A percentile compares a stretch with the other conserved stretches of the same genome.
Evolutionary conservation across 2,797 vertebrate species (phyloP).

Genomic region (Enoplosus armatus): DNA sequence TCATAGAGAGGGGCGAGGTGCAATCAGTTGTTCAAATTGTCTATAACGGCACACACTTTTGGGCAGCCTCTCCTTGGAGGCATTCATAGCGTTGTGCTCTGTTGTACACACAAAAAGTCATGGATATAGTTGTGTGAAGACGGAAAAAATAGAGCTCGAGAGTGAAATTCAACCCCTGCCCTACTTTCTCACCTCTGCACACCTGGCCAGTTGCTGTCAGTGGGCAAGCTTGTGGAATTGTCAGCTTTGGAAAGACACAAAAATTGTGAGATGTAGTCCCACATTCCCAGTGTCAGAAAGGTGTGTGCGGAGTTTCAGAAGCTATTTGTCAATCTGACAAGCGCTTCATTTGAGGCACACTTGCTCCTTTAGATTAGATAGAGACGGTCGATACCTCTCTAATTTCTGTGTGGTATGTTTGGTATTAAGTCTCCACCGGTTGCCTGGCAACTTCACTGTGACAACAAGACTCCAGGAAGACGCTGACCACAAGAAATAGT

Average conservation of each 20-base stretch:
- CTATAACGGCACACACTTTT: neutral
- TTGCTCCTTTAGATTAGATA: neutral
- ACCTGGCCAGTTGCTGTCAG: too few relatives aligned
- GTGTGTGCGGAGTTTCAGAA: too few relatives aligned
- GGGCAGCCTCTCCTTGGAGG: neutral
- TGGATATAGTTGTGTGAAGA: neutral
- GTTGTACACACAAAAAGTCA: neutral
- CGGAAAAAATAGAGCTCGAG: neutral
- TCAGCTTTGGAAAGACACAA: too few relatives aligned
- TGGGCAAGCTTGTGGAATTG: too few relatives aligned
- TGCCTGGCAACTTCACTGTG: neutral
- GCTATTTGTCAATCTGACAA: constrained; percentile 2
- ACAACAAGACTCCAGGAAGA: neutral
- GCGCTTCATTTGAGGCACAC: neutral
- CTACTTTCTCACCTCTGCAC: neutral
- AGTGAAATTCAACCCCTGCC: neutral
- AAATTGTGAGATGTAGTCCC: too few relatives aligned
- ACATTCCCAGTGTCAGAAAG: too few relatives aligned
- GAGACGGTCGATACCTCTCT: neutral
- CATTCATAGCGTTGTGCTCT: neutral
- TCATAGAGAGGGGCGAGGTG: neutral
- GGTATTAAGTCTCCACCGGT: neutral
- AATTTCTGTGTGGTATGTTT: neutral
- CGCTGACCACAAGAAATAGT: neutral
- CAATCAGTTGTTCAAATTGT: neutral